phyloP scores from a whole-genome alignment of 2,113 vertebrate genomes.

The Fulmarus glacialis region DNA sequence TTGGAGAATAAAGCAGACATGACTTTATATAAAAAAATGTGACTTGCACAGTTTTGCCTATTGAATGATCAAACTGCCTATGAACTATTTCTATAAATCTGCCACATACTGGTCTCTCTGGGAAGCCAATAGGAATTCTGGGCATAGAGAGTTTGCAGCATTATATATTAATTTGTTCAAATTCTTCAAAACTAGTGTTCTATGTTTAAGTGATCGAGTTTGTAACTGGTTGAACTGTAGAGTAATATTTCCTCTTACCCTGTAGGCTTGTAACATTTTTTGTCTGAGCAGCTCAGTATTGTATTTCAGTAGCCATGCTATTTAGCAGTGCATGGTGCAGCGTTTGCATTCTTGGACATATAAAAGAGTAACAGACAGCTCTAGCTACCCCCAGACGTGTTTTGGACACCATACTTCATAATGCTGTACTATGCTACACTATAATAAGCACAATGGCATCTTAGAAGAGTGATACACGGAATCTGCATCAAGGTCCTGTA shows the following conservation, averaged over 20 bases:
- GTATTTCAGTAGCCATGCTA: neutral
- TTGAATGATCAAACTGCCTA: neutral
- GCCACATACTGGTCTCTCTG: neutral
- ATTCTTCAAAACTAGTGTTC: neutral
- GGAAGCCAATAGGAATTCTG: slow-evolving; percentile 12
- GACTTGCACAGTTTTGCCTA: slow-evolving; percentile 16
- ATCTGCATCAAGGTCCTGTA: neutral
- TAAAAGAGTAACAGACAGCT: neutral
- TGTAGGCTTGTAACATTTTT: slow-evolving; percentile 18
- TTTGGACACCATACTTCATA: neutral
- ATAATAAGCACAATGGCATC: neutral
- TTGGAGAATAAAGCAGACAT: slow-evolving; percentile 56
- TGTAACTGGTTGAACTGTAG: neutral
- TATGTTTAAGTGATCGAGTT: neutral
- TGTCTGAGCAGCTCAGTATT: neutral
- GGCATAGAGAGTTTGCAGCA: neutral
- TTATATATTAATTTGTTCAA: neutral
- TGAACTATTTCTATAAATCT: slow-evolving; percentile 21
- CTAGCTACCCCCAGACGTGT: neutral
- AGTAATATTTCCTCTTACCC: neutral
- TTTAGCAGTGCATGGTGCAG: neutral
- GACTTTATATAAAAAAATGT: slow-evolving; percentile 42
- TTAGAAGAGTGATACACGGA: neutral
- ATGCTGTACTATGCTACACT: neutral
- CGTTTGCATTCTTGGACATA: neutral